Evolutionary conservation across 1,140 invertebrate genomes (phyloP).

Genomic region (Tetragnatha versicolor): DNA sequence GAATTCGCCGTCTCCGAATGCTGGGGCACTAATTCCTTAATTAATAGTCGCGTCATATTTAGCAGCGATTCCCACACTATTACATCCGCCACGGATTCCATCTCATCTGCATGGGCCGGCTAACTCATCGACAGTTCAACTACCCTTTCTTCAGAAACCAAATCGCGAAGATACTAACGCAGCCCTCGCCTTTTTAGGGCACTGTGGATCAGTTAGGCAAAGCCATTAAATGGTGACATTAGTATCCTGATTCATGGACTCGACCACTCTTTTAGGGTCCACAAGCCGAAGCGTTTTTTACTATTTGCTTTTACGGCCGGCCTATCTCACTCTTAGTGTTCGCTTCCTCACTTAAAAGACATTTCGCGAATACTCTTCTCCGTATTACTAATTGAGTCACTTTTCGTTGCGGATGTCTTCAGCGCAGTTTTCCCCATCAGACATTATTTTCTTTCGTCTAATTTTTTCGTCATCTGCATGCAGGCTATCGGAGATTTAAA

Average conservation of each 20-base stretch:
- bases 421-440: conserved; percentile 19
- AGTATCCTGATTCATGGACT: conserved; percentile 50
- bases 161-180: conserved; percentile 21
- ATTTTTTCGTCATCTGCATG: background rate
- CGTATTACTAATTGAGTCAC: conserved; percentile 49
- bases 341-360: conserved; percentile 50
- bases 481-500: background rate
- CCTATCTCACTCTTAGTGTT: conserved; percentile 43
- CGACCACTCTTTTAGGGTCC: conserved; percentile 10
- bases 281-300: conserved; percentile 22
- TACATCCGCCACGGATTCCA: too few species aligned
- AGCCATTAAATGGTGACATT: conserved; percentile 52
- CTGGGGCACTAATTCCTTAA: background rate
- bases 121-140: background rate
- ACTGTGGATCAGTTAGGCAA: conserved; percentile 43
- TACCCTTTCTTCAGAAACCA: conserved; percentile 22
- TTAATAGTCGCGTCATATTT: background rate
- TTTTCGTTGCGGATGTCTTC: conserved; percentile 27
- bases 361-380: conserved; percentile 26
- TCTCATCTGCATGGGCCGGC: conserved; percentile 25
- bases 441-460: background rate
- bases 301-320: conserved; percentile 27
- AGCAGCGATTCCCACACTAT: conserved; percentile 14
- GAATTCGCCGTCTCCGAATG: background rate
- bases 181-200: conserved; percentile 44